A percentile compares a stretch with the other conserved stretches of the same genome.
phyloP scores from a whole-genome alignment of 2,797 vertebrate species.

The Yasuhikotakia modesta region DNA sequence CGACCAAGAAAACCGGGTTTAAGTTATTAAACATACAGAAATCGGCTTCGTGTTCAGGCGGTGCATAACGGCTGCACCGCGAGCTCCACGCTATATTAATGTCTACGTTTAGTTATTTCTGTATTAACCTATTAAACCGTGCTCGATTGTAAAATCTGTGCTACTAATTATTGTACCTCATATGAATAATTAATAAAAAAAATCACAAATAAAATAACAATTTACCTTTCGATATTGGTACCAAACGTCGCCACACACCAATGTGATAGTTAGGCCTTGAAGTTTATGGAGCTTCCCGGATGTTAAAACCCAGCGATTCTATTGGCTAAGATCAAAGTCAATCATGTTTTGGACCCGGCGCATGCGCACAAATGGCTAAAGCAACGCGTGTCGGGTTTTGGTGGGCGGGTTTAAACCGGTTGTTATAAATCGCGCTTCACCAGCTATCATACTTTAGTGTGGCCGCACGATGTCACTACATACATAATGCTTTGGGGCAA shows the following conservation, averaged over 20 bases:
- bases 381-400: conserved; percentile 9
- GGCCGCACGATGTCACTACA: conserved; percentile 42
- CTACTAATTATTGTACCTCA: neutral
- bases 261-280: conserved; percentile 45
- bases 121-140: neutral
- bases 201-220: neutral
- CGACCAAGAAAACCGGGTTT: rapidly evolving
- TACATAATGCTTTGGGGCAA: neutral
- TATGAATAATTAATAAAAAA: no score
- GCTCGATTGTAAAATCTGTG: neutral
- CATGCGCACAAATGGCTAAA: conserved; percentile 27
- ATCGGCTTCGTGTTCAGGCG: neutral
- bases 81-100: neutral
- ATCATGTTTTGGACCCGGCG: neutral
- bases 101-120: neutral
- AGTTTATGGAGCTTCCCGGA: conserved; percentile 49
- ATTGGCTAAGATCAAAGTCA: conserved; percentile 52
- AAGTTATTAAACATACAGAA: neutral
- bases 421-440: neutral
- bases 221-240: conserved; percentile 48
- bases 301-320: neutral
- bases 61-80: neutral
- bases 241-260: conserved; percentile 19
- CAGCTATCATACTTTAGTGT: neutral
- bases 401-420: neutral